These are phyloP conservation scores for Eciton burchellii DNA, from an alignment of 1,140 invertebrate species.

Conservation along the genomic window DNA sequence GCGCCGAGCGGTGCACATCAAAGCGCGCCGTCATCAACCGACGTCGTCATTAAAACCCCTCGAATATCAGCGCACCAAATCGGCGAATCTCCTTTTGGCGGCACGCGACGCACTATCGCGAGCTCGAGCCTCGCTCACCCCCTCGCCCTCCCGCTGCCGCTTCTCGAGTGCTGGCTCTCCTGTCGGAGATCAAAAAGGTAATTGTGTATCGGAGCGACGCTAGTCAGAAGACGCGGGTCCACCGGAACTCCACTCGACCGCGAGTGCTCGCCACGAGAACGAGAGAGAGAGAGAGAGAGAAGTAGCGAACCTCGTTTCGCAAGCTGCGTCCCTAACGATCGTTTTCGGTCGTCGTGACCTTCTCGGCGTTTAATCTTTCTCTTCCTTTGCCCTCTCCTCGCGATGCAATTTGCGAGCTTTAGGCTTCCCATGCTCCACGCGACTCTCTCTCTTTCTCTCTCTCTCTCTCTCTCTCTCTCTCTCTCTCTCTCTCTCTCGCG, in stretches of 20 bases:
- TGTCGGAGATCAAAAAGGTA: slow-evolving; percentile 72
- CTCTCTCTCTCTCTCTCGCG: slow-evolving; percentile 40
- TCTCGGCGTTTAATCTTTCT: background rate
- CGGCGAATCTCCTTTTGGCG: slow-evolving; percentile 47
- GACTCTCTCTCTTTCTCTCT: slow-evolving; percentile 29
- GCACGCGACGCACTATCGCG: slow-evolving; percentile 60
- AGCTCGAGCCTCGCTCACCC: background rate
- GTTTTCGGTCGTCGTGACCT: background rate
- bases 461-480: slow-evolving; percentile 21
- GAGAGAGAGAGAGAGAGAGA: too few relatives aligned
- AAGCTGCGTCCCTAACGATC: slow-evolving; percentile 24
- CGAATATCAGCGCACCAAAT: slow-evolving; percentile 66
- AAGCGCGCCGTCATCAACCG: slow-evolving; percentile 69
- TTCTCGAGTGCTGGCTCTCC: slow-evolving; percentile 46
- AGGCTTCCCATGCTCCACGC: background rate
- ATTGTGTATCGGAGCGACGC: slow-evolving; percentile 65
- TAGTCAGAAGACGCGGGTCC: background rate
- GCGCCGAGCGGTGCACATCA: slow-evolving; percentile 65
- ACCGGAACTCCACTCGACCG: background rate
- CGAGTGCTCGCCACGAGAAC: too few relatives aligned
- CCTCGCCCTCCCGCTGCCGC: too few relatives aligned
- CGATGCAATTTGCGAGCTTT: slow-evolving; percentile 18
- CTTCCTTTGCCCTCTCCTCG: background rate
- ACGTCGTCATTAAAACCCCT: slow-evolving; percentile 71
- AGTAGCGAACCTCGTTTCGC: slow-evolving; percentile 2